Evolutionary conservation across 2,888 invertebrate species (phyloP), one percentile per base, ranked within the genome.

Genomic region (Tetanocera ferruginea): DNA sequence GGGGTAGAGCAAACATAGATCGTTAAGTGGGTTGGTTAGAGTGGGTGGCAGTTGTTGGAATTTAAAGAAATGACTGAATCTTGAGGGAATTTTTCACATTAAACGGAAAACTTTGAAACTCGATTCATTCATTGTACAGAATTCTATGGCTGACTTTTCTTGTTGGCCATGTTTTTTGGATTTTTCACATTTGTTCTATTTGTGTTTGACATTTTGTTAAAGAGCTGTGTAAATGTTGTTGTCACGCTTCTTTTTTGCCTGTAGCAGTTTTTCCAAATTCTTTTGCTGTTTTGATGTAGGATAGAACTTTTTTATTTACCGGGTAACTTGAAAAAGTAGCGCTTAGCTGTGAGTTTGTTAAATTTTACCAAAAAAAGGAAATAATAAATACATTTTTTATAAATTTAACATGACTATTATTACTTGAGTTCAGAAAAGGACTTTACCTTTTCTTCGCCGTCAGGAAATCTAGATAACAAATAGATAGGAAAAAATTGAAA

Each of bases 151-250:
- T 43, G 67, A 43, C 28, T 28, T 17, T 25, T 43, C 14, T 14
- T 28, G 51, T 69, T 69, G 51, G 14, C n/a, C 17, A 43, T 25
- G 19, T 25, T 23, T 23, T 43, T 67, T 1, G 3, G 23, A 23
- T 66, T 66, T 66, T 19, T 17, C 34, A 14, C 14, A 31, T 34
- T 19, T 25, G 8, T 28, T 66, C 19, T 34, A 37, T 66, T 66
- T n/a, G 43, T 49, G 25, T 49, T 49, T 49, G 25, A 37, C 49
- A 23, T 66, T 66, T 66, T n/a, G 43, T 23, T 66, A 66, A 66
- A 43, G n/a, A 66, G 66, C 17, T 64, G 31, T 66, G 66, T 66
- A 66, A 66, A 66, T 66, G 19, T 37, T 66, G n/a, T n/a, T 37
- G 66, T 19, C 37, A 43, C 19, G 28, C 49, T n/a, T 9, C 19